Base-by-base conservation (phyloP, 2,113 vertebrate species). In the Sorex araneus region DNA sequence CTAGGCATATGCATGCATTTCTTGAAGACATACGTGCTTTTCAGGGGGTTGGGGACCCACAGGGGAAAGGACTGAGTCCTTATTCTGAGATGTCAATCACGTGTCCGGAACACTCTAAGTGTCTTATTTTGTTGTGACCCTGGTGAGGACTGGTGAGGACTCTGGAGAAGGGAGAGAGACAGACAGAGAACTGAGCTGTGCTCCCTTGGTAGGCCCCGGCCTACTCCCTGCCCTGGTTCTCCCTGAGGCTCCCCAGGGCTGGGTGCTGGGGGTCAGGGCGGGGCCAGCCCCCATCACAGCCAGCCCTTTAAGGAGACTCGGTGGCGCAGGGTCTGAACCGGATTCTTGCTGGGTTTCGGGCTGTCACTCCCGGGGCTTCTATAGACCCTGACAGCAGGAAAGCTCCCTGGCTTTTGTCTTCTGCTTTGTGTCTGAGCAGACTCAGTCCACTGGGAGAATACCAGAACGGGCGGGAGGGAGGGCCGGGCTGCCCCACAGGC, bases 341-440 rank as follows among this genome's bases (percentile, higher is more conserved):
- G 73, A 94, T 95, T 91, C 78, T 95, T 91, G 95, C 64, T 87
- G 94, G 85, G 81, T 92, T 94, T 87, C 64, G 82, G 94, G 91
- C 63, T 64, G 85, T 93, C 95, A 93, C 75, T 90, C 69, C 63
- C n/a, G 63, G 90, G 96, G 94, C 93, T 93, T 95, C 92, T 93
- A 94, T 93, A 78, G 96, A 88, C 67, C 91, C 94, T 95, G 94
- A 96, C 79, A 93, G 83, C 91, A 82, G 15, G 32, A 75, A 32
- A 11, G 67, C 84, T 87, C 89, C 64, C 78, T 54, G 90, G 78
- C 95, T 90, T 94, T 75, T 78, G 92, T 96, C 91, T 87, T 96
- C 95, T 95, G 90, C 95, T 96, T 95, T 84, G 79, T 83, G 82
- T 91, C 83, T 47, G 74, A 69, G 80, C 34, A 40, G 92, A 84